phyloP scores from a whole-genome alignment of 2,888 invertebrate species.

The Metallyticus violacea region DNA sequence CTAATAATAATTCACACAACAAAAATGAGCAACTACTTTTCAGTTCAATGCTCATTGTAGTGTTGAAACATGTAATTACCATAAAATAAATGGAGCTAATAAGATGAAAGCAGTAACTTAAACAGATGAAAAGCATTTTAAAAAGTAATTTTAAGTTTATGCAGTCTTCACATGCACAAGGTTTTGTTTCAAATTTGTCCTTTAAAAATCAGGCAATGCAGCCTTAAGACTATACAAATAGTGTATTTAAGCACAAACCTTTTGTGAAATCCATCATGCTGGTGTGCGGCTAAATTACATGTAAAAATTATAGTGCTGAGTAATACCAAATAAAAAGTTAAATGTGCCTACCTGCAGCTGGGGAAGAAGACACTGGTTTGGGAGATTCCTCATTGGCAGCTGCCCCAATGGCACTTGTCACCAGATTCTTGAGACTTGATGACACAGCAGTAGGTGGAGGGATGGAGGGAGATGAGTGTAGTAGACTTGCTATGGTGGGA shows the following conservation, averaged over 20 bases:
- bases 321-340: background rate
- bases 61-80: background rate
- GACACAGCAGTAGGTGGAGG: constrained; percentile 42
- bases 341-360: constrained; percentile 26
- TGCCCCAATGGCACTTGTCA: constrained; percentile 49
- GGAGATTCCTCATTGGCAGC: constrained; percentile 36
- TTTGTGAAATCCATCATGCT: background rate
- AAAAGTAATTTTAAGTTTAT: background rate
- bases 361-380: constrained; percentile 23
- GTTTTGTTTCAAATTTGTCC: background rate
- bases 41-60: background rate
- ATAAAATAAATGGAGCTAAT: background rate
- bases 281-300: background rate
- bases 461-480: constrained; percentile 44
- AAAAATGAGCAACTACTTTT: too few species aligned
- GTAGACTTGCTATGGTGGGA: constrained; percentile 56
- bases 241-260: background rate
- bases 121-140: background rate
- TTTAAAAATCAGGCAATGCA: background rate
- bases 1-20: too few species aligned
- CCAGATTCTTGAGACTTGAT: constrained; percentile 53
- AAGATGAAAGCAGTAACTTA: background rate
- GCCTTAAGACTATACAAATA: background rate
- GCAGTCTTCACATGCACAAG: background rate
- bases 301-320: background rate